Conservation (phyloP, 2,888 invertebrate species). For the Incurvaria masculella region DNA sequence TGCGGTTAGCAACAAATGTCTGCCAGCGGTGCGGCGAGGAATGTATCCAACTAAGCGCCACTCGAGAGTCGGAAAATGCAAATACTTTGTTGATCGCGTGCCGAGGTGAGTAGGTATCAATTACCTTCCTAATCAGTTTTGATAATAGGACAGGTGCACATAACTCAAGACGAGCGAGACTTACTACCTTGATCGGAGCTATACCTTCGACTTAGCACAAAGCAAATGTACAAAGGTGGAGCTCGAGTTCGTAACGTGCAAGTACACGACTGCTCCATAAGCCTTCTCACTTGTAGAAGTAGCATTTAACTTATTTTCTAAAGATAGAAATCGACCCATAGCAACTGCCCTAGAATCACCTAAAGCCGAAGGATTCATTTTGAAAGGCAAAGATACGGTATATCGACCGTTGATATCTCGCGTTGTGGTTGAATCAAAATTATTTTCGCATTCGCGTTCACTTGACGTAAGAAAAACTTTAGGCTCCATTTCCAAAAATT, state of each 20-base stretch:
- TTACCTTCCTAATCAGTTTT: not conserved
- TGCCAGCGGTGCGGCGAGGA: slow-evolving; percentile 9
- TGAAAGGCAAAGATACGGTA: not conserved
- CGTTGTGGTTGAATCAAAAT: not conserved
- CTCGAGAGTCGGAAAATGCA: slow-evolving; percentile 12
- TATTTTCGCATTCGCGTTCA: not conserved
- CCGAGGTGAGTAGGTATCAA: slow-evolving; percentile 2
- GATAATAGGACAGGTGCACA: slow-evolving; percentile 6
- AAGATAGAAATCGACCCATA: not conserved
- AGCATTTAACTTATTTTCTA: slow-evolving; percentile 1
- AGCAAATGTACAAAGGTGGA: not conserved
- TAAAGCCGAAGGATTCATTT: not conserved
- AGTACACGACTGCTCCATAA: slow-evolving; percentile 5
- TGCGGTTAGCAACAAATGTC: slow-evolving; percentile 12
- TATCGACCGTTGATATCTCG: not conserved
- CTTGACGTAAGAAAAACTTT: not conserved
- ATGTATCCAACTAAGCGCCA: slow-evolving; percentile 13
- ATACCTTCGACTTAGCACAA: slow-evolving; percentile 4
- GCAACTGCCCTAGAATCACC: not conserved
- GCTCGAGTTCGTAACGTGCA: too few species aligned
- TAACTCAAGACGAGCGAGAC: slow-evolving; percentile 8
- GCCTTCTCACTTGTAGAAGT: not conserved
- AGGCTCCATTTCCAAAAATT: not conserved
- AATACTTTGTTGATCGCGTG: slow-evolving; percentile 5
- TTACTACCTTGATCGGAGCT: slow-evolving; percentile 4